Base-by-base conservation (phyloP, 2,797 vertebrate genomes). In the Enteromius anoplus region DNA sequence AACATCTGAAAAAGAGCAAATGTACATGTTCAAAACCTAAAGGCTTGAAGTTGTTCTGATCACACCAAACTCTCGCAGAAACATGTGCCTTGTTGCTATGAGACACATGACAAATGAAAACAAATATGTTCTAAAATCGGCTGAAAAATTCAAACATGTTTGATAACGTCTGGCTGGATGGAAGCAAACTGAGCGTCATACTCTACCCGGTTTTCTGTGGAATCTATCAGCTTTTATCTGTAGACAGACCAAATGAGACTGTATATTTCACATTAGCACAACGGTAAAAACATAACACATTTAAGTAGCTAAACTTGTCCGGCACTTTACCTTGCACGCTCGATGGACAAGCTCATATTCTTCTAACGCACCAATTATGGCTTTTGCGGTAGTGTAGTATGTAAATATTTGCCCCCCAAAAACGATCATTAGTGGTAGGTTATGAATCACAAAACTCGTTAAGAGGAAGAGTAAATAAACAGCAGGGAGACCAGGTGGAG, bases 391-490 rank as follows among this genome's bases (percentile, higher is more conserved):
- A 37, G 62, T 49, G 47, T 78, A 70, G 15, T 37, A 75, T 32
- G 58, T 92, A 94, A 93, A 93, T 91, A 93, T 91, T 93, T 92
- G 85, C 89, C 82, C 89, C 87, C 91, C 68, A 88, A 87, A 82
- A 89, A n/a, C 89, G 90, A 88, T 90, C 70, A 87, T 92, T 92
- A 91, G 87, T 40, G 8, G 60, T 15, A 64, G 83, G 89, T 93
- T 91, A 92, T 93, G 92, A 93, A 92, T 94, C 90, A 92, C 90
- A 92, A 92, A 86, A 88, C 90, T 93, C 84, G 88, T 93, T 92
- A 91, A 92, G 91, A 88, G 68, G 85, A 84, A 90, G 89, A 90
- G 89, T 92, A 94, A 95, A 95, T 93, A 94, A 95, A 94, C 93
- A 93, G 88, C 58, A 9, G 72, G 86, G 85, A 83, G 76, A 70